A percentile compares a stretch with the other conserved stretches of the same genome.
phyloP scores from a whole-genome alignment of 1,140 invertebrate species.

The Mercenaria mercenaria region DNA sequence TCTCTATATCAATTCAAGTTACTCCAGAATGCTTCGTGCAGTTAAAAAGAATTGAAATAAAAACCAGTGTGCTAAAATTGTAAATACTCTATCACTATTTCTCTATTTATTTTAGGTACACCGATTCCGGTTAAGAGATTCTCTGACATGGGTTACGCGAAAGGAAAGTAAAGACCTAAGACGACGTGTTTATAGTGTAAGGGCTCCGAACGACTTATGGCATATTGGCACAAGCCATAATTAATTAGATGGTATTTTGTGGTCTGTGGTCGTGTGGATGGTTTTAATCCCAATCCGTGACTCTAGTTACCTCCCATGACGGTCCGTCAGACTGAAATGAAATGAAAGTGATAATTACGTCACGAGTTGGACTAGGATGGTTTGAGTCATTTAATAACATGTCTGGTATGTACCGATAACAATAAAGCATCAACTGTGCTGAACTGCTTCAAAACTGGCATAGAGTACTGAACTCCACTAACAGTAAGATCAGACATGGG shows the following conservation, averaged over 20 bases:
- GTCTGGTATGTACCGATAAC: not conserved
- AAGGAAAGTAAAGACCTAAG: slow-evolving; percentile 51
- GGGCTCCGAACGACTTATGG: slow-evolving; percentile 58
- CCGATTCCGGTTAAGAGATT: slow-evolving; percentile 53
- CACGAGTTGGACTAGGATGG: too few relatives aligned
- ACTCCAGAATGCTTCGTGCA: too few relatives aligned
- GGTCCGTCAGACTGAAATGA: too few relatives aligned
- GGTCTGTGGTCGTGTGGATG: slow-evolving; percentile 5
- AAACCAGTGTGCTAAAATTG: too few relatives aligned
- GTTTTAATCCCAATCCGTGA: too few relatives aligned
- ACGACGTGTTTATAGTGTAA: slow-evolving; percentile 61
- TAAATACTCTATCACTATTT: too few relatives aligned
- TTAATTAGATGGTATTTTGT: slow-evolving; percentile 65
- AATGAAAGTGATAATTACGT: too few relatives aligned
- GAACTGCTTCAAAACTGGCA: not conserved
- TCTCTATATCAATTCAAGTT: too few relatives aligned
- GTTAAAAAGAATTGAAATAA: too few relatives aligned
- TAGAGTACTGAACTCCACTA: not conserved
- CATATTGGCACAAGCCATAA: slow-evolving; percentile 69
- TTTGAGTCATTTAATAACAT: slow-evolving; percentile 14
- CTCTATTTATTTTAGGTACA: not conserved
- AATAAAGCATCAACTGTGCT: slow-evolving; percentile 20
- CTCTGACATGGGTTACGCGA: slow-evolving; percentile 40
- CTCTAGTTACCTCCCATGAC: too few relatives aligned
- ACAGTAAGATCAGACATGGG: slow-evolving; percentile 34